Percentiles rank a stretch among this genome's conserved stretches.
phyloP scores from a whole-genome alignment of 2,888 invertebrate species.

The Phorcus lineatus region DNA sequence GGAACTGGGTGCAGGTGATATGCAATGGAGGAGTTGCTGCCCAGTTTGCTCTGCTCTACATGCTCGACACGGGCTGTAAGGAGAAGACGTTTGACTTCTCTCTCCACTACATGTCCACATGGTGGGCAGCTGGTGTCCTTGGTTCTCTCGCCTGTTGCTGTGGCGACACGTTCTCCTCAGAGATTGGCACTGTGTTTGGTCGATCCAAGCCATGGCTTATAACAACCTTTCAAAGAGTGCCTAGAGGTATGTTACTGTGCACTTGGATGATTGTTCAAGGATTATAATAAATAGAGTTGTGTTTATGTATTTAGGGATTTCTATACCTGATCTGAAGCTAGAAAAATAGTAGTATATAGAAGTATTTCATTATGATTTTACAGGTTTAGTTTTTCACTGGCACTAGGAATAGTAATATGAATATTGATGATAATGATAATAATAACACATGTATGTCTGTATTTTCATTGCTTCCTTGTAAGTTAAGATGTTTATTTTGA shows the following conservation, averaged over 20 bases:
- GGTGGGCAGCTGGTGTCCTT: conserved; percentile 87
- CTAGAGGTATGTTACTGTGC: conserved; percentile 78
- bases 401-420: no score
- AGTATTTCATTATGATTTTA: no score
- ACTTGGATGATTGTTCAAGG: neutral
- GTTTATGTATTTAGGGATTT: neutral
- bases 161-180: conserved; percentile 94
- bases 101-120: conserved; percentile 83
- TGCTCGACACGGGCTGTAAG: conserved; percentile 83
- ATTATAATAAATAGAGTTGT: no score
- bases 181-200: conserved; percentile 87
- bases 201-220: conserved; percentile 84
- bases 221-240: conserved; percentile 85
- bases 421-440: no score
- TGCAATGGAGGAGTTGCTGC: conserved; percentile 93
- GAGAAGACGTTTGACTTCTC: conserved; percentile 88
- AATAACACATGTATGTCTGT: no score
- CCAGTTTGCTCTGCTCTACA: conserved; percentile 85
- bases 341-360: no score
- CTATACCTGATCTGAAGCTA: neutral
- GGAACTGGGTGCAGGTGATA: conserved; percentile 92
- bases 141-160: conserved; percentile 87
- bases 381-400: no score
- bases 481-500: no score
- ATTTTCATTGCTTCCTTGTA: no score